Percentiles rank a stretch among this genome's conserved stretches.
Evolutionary conservation across 1,140 invertebrate species (phyloP).

Genomic region (Ganaspis sp.): DNA sequence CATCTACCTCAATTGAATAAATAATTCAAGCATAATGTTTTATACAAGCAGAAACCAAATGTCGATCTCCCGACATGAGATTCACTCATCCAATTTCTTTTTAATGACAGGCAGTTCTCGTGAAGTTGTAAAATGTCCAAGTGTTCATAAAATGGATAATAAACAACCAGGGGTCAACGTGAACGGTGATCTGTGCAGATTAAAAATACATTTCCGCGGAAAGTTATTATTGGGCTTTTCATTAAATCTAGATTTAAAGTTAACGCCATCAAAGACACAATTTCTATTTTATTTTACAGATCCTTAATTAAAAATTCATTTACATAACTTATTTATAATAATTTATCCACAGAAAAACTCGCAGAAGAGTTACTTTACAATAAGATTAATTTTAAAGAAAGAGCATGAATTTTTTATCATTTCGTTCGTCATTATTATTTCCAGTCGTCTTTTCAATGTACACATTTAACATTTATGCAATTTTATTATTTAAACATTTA

Average conservation of each 20-base stretch:
- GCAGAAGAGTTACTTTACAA: too few relatives aligned
- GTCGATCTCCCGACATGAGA: neutral
- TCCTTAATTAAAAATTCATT: too few relatives aligned
- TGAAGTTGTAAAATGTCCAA: constrained; percentile 6
- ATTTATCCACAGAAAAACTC: too few relatives aligned
- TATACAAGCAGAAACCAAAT: neutral
- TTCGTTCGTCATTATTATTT: too few relatives aligned
- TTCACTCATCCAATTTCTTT: constrained; percentile 19
- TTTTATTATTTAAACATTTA: too few relatives aligned
- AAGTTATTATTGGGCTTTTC: neutral
- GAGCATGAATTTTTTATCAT: too few relatives aligned
- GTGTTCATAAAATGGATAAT: constrained; percentile 15
- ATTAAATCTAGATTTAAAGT: neutral
- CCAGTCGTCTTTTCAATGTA: too few relatives aligned
- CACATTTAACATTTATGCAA: too few relatives aligned
- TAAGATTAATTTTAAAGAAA: too few relatives aligned
- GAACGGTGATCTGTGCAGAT: neutral
- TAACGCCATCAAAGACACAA: neutral
- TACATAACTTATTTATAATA: too few relatives aligned
- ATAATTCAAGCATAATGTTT: neutral
- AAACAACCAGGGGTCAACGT: constrained; percentile 11
- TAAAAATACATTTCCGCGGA: neutral
- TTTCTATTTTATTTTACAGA: neutral
- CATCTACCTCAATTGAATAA: neutral
- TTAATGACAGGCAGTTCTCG: constrained; percentile 19